Base-by-base conservation (phyloP, 2,888 invertebrate genomes). In the Metalampra italica region DNA sequence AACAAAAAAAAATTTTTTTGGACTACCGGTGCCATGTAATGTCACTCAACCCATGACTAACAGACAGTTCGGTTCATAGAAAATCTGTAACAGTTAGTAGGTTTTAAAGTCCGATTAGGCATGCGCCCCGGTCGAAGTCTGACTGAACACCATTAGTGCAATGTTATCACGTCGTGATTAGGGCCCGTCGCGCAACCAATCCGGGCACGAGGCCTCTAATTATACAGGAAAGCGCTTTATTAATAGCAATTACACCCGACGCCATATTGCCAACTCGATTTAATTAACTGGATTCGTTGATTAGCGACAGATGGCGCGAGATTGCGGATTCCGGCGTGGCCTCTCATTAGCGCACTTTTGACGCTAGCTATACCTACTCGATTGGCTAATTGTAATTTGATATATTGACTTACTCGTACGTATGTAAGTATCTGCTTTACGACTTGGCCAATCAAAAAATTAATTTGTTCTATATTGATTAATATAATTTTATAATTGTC, bases 201-300 rank as follows among this genome's bases (percentile, higher is more conserved):
- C 85, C 78, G 78, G 77, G 80, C 75, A 62, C 77, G 71, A 59
- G 64, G 71, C 77, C 70, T 79, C 85, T 86, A 84, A 88, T 89
- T 88, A 87, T 84, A 83, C 85, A 82, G 86, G 82, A 83, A 82
- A 83, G 82, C 79, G 82, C 85, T 87, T 87, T 89, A 89, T 89
- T 87, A 89, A 85, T 89, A 88, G 88, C 86, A 87, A 88, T 88
- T 83, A 86, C 82, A 78, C 75, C 78, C 67, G 82, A 78, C 85
- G 88, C 88, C 88, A 88, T 88, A 82, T 84, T 88, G 85, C 83
- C 75, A 75, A 78, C 72, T 79, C 85, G 84, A 85, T 88, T 89
- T 88, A 86, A 89, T 89, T 87, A 85, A 88, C 87, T 87, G 75
- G 71, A 83, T 84, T 78, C 85, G 85, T 83, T 88, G 87, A 88